Evolutionary conservation across 2,797 vertebrate species (phyloP).

Genomic region (Carapus acus): DNA sequence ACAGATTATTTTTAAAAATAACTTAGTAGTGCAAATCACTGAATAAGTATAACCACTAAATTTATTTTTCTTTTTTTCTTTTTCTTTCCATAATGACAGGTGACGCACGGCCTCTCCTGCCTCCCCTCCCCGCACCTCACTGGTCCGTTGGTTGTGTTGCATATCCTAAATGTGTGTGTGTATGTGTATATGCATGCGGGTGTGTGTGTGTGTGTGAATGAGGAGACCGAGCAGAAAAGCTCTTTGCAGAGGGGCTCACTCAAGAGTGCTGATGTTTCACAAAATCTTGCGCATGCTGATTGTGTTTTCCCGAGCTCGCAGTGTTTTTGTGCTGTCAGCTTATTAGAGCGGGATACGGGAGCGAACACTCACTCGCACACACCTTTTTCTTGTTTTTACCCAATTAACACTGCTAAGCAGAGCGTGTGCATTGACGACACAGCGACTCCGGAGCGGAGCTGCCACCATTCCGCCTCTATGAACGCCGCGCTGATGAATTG

Average conservation of each 20-base stretch:
- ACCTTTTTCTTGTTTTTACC: neutral
- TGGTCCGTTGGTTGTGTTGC: too few relatives aligned
- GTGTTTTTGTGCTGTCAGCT: constrained; percentile 28
- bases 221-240: constrained; percentile 1
- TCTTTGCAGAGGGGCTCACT: too few relatives aligned
- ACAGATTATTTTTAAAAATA: too few relatives aligned
- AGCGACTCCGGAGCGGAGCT: constrained; percentile 18
- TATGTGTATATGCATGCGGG: too few relatives aligned
- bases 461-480: constrained; percentile 2
- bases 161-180: too few relatives aligned
- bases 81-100: too few relatives aligned
- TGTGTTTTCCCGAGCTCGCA: constrained; percentile 14
- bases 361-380: constrained; percentile 10
- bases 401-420: constrained; percentile 25
- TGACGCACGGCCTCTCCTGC: too few relatives aligned
- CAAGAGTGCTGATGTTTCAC: constrained; percentile 24
- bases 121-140: too few relatives aligned
- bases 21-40: too few relatives aligned
- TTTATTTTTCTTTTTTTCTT: too few relatives aligned
- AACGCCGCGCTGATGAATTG: constrained; percentile 7
- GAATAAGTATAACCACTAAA: too few relatives aligned
- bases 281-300: constrained; percentile 15
- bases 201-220: neutral
- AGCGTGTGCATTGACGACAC: constrained; percentile 18
- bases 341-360: constrained; percentile 28